These are phyloP conservation scores for Cecidostiba fungosa DNA, from an alignment of 2,888 invertebrate genomes.

Conservation along the genomic window DNA sequence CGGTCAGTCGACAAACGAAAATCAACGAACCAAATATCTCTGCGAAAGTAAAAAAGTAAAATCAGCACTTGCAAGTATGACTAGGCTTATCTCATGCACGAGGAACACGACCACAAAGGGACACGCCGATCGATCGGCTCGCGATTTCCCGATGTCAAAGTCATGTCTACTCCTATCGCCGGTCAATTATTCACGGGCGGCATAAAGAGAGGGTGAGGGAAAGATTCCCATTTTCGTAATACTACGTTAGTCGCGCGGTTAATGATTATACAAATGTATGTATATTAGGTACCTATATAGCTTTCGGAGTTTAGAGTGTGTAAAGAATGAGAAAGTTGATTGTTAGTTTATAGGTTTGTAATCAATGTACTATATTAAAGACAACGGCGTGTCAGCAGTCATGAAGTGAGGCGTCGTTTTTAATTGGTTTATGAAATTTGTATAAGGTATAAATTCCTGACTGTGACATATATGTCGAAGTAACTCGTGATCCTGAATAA, in stretches of 20 bases:
- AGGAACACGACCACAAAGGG: not conserved
- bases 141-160: slow-evolving; percentile 54
- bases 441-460: too few relatives aligned
- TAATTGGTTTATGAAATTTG: too few relatives aligned
- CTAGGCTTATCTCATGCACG: too few relatives aligned
- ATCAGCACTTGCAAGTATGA: not conserved
- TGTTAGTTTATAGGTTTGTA: not conserved
- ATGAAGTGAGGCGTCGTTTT: not conserved
- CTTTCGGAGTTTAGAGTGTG: not conserved
- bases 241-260: not conserved
- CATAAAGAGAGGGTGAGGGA: not conserved
- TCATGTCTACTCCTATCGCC: slow-evolving; percentile 1
- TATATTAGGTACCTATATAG: not conserved
- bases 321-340: not conserved
- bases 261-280: not conserved
- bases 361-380: not conserved
- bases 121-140: slow-evolving; percentile 1
- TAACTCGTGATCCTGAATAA: too few relatives aligned
- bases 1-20: too few relatives aligned
- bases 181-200: slow-evolving; percentile 36
- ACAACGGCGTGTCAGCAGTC: too few relatives aligned
- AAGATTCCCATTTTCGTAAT: slow-evolving; percentile 34
- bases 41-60: not conserved
- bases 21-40: not conserved
- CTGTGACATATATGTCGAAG: too few relatives aligned